phyloP scores from a whole-genome alignment of 2,888 invertebrate genomes.

The Erannis defoliaria region DNA sequence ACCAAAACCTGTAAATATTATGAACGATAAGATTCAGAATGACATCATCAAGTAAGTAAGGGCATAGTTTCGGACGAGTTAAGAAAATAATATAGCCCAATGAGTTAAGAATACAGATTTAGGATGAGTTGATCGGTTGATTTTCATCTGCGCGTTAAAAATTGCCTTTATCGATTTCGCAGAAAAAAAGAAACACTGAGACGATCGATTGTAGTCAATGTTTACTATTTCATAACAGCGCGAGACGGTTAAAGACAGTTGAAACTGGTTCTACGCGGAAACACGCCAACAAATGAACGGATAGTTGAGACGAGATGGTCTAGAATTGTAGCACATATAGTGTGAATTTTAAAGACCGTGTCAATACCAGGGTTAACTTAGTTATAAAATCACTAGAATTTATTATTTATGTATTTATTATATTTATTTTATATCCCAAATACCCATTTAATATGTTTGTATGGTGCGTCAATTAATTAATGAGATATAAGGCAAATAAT shows the following conservation, averaged over 20 bases:
- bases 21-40: neutral
- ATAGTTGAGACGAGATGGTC: constrained; percentile 9
- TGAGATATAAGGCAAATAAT: neutral
- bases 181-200: constrained; percentile 21
- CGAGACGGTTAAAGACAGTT: constrained; percentile 15
- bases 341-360: neutral
- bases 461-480: neutral
- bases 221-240: constrained; percentile 30
- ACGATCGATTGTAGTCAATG: constrained; percentile 22
- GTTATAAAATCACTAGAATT: neutral
- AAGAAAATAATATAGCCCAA: too few species aligned
- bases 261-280: constrained; percentile 22
- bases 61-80: too few species aligned
- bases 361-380: neutral
- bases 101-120: too few species aligned
- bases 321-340: constrained; percentile 16
- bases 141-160: constrained; percentile 7
- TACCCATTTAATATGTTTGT: neutral
- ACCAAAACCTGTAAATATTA: neutral
- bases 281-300: constrained; percentile 10
- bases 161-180: constrained; percentile 21
- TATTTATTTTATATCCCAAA: neutral
- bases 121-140: constrained; percentile 7
- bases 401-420: neutral
- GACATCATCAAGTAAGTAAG: neutral